These are phyloP conservation scores for Rhagoletis zephyria DNA, from an alignment of 1,140 invertebrate genomes.

Conservation along the genomic window DNA sequence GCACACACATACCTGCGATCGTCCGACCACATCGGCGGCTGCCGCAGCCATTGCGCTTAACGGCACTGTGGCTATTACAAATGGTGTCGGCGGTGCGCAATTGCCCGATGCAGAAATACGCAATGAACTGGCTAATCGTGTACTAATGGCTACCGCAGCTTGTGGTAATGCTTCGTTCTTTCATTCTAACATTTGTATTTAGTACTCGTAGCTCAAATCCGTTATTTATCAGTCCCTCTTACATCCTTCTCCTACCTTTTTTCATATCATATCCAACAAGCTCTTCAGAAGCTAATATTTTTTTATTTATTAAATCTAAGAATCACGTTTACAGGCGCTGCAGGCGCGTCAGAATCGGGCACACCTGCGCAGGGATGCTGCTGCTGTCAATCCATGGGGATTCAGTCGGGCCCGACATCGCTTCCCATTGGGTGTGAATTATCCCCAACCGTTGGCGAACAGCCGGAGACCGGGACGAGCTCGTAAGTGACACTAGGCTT, in stretches of 20 bases:
- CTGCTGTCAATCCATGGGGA: slow-evolving; percentile 64
- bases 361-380: slow-evolving; percentile 53
- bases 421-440: slow-evolving; percentile 70
- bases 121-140: slow-evolving; percentile 61
- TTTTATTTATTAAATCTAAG: slow-evolving; percentile 63
- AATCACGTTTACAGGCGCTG: slow-evolving; percentile 72
- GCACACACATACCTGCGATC: slow-evolving; percentile 61
- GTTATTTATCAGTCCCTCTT: too few species aligned
- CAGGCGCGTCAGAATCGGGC: slow-evolving; percentile 63
- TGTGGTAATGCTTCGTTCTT: slow-evolving; percentile 64
- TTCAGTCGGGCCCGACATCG: slow-evolving; percentile 67
- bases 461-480: slow-evolving; percentile 41
- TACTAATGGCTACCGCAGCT: slow-evolving; percentile 65
- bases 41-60: slow-evolving; percentile 57
- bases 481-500: slow-evolving; percentile 41
- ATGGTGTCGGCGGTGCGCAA: not conserved
- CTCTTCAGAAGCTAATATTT: slow-evolving; percentile 38
- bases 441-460: slow-evolving; percentile 62
- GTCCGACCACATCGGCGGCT: slow-evolving; percentile 67
- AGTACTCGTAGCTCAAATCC: too few species aligned
- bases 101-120: not conserved
- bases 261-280: not conserved
- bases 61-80: not conserved
- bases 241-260: not conserved
- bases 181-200: too few species aligned